Conservation (phyloP, 2,113 vertebrate species). For the Carassius auratus region DNA sequence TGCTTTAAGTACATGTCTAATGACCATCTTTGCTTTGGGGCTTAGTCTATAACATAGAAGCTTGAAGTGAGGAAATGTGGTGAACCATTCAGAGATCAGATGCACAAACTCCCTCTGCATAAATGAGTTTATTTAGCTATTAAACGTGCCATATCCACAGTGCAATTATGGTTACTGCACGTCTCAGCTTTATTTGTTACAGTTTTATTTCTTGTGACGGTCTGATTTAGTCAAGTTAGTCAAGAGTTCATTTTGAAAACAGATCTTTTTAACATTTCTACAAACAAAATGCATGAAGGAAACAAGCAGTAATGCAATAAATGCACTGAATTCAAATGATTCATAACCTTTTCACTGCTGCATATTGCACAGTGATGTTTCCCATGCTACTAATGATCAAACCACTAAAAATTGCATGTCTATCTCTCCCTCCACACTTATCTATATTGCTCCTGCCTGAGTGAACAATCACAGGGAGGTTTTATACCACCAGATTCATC, state of each 20-base stretch:
- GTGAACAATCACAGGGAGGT: conserved; percentile 6
- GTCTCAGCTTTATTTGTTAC: neutral
- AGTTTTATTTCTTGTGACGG: too few species aligned
- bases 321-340: neutral
- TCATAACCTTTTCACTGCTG: neutral
- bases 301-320: neutral
- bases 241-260: neutral
- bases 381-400: neutral
- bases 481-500: conserved; percentile 19
- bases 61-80: conserved; percentile 13
- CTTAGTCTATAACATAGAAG: neutral
- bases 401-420: neutral
- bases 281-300: neutral
- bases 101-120: neutral
- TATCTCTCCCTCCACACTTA: neutral
- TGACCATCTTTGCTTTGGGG: neutral
- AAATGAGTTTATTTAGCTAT: neutral
- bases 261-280: neutral
- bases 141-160: neutral
- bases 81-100: conserved; percentile 8
- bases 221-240: too few species aligned
- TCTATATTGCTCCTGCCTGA: neutral
- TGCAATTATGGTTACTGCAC: too few species aligned
- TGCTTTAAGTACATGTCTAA: conserved; percentile 10
- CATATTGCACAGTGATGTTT: neutral